phyloP scores from a whole-genome alignment of 2,113 vertebrate genomes.

The Oryzias javanicus region DNA sequence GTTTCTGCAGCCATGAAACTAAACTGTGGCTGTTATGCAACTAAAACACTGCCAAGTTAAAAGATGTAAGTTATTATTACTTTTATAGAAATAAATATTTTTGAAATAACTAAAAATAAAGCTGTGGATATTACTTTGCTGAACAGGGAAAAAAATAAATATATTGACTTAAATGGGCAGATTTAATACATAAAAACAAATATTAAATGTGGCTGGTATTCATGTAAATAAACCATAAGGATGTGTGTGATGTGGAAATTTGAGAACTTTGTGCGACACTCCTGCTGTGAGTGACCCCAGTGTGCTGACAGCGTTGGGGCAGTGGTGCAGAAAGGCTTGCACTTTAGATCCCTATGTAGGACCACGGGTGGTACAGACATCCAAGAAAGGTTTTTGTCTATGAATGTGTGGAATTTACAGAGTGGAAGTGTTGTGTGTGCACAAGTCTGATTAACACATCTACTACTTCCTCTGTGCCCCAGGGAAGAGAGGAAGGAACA shows the following conservation, averaged over 20 bases:
- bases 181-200: too few relatives aligned
- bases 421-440: slow-evolving; percentile 59
- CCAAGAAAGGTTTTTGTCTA: slow-evolving; percentile 42
- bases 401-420: slow-evolving; percentile 40
- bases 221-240: too few relatives aligned
- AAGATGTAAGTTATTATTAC: not conserved
- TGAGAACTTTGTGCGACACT: too few relatives aligned
- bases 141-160: too few relatives aligned
- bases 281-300: too few relatives aligned
- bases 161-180: too few relatives aligned
- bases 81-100: not conserved
- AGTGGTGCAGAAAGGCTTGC: not conserved
- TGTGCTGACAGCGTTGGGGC: not conserved
- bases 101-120: not conserved
- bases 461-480: slow-evolving; percentile 60
- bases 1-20: slow-evolving; percentile 5
- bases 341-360: slow-evolving; percentile 13
- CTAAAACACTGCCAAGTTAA: slow-evolving; percentile 27
- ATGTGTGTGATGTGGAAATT: too few relatives aligned
- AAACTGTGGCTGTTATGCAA: slow-evolving; percentile 53
- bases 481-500: slow-evolving; percentile 62
- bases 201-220: too few relatives aligned
- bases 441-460: slow-evolving; percentile 67
- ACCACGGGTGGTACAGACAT: slow-evolving; percentile 35
- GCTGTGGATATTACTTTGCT: not conserved